A percentile compares a stretch with the other conserved stretches of the same genome.
These are phyloP conservation scores for Parnassius apollo DNA, from an alignment of 2,888 invertebrate species.

Conservation along the genomic window DNA sequence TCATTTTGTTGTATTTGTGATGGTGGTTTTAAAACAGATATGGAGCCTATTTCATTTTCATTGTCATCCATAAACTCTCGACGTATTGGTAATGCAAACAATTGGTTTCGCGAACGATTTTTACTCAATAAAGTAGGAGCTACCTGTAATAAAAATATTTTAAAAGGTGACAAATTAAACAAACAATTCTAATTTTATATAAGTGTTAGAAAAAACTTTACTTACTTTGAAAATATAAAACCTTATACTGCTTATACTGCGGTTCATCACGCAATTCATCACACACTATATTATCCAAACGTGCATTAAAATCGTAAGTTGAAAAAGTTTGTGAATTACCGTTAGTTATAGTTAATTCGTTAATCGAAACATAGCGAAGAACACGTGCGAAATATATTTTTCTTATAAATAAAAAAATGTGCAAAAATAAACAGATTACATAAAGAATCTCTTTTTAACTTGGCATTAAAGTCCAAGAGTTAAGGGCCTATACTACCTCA, in stretches of 20 bases:
- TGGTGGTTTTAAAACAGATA: conserved; percentile 43
- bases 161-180: no score
- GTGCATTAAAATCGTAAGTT: neutral
- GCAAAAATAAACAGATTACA: no score
- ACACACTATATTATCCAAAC: neutral
- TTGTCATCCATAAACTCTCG: conserved; percentile 50
- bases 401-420: no score
- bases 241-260: conserved; percentile 1
- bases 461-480: no score
- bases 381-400: no score
- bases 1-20: conserved; percentile 47
- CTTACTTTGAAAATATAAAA: no score
- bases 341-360: neutral
- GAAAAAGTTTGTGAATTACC: neutral
- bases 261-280: neutral
- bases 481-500: no score
- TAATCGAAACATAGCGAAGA: no score
- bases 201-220: no score
- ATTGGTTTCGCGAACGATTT: neutral
- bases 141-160: conserved; percentile 2
- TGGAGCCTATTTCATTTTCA: conserved; percentile 51
- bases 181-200: no score
- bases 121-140: neutral
- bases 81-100: conserved; percentile 29
- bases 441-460: no score